phyloP scores from a whole-genome alignment of 1,140 invertebrate genomes.

The Hermetia illucens region DNA sequence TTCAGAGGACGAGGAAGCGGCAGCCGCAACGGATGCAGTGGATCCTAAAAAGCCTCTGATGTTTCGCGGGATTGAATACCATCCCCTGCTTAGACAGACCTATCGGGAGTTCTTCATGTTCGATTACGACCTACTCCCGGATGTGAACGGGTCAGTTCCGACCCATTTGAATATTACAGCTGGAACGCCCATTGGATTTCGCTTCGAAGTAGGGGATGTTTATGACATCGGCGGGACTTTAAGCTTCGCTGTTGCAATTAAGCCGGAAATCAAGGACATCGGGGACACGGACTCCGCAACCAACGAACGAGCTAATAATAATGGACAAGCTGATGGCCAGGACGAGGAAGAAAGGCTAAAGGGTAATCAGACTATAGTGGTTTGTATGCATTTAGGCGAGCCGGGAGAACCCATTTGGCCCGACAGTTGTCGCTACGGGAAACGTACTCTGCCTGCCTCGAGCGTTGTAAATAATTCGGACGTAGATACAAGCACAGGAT shows the following conservation, averaged over 20 bases:
- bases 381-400: slow-evolving; percentile 41
- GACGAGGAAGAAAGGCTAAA: neutral
- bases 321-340: slow-evolving; percentile 13
- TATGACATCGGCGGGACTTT: slow-evolving; percentile 57
- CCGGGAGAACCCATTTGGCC: slow-evolving; percentile 38
- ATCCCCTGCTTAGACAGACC: slow-evolving; percentile 45
- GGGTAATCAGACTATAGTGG: slow-evolving; percentile 35
- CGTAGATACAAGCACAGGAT: slow-evolving; percentile 37
- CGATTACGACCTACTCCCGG: slow-evolving; percentile 46
- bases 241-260: slow-evolving; percentile 44
- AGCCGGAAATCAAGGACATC: slow-evolving; percentile 35
- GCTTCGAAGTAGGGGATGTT: slow-evolving; percentile 47
- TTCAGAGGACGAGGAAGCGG: slow-evolving; percentile 1
- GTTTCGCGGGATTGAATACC: slow-evolving; percentile 27
- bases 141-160: slow-evolving; percentile 40
- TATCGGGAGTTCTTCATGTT: slow-evolving; percentile 55
- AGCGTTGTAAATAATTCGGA: slow-evolving; percentile 41
- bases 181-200: slow-evolving; percentile 39
- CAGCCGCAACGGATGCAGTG: slow-evolving; percentile 6
- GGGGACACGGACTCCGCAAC: slow-evolving; percentile 26
- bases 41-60: slow-evolving; percentile 13
- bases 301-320: slow-evolving; percentile 17
- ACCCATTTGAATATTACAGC: slow-evolving; percentile 47
- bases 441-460: slow-evolving; percentile 32
- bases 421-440: slow-evolving; percentile 38